Base-by-base conservation (phyloP, 2,888 invertebrate species). In the Cinara cedri region DNA sequence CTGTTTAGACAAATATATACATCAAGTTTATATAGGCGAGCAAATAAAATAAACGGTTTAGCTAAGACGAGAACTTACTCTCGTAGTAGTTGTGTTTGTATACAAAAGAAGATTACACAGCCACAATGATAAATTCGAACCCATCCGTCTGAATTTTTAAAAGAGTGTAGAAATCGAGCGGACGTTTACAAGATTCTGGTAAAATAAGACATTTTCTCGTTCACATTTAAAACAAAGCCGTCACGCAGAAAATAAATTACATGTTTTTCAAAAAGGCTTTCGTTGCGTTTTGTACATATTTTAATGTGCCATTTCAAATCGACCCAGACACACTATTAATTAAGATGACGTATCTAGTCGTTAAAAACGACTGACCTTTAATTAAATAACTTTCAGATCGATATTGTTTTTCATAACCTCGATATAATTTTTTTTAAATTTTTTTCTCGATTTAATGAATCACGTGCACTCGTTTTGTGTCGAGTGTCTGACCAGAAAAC, bases 151-250 rank as follows among this genome's bases (percentile, higher is more conserved):
- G 44, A n/a, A 54, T 75, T 44, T 16, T 34, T 49, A 13, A 42
- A 42, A 3, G 16, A 3, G 10, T 63, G 16, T 34, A 34, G n/a
- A 42, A 51, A 63, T 44, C 42, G 42, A 54, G 16, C 3, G 11
- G 26, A 24, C 6, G 44, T 34, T 44, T 54, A 2, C 4, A 34
- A 26, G 26, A 49, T 19, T 62, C 10, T 24, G 16, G 21, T 65
- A n/a, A 54, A 63, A 54, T 44, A n/a, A 75, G 24, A 65, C 65
- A 44, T 75, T 54, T 51, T 75, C 54, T 9, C n/a, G 24, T 26
- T 54, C 21, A 42, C 65, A 44, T 75, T 74, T 26, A 6, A 71
- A 71, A 49, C 11, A 60, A 62, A 54, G 8, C 34, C 26, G 1
- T 4, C n/a, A n/a, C 8, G 10, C 11, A 34, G 34, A 34, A 3